A percentile compares a stretch with the other conserved stretches of the same genome.
phyloP scores from a whole-genome alignment of 2,113 vertebrate genomes.

The human (Homo sapiens) region DNA sequence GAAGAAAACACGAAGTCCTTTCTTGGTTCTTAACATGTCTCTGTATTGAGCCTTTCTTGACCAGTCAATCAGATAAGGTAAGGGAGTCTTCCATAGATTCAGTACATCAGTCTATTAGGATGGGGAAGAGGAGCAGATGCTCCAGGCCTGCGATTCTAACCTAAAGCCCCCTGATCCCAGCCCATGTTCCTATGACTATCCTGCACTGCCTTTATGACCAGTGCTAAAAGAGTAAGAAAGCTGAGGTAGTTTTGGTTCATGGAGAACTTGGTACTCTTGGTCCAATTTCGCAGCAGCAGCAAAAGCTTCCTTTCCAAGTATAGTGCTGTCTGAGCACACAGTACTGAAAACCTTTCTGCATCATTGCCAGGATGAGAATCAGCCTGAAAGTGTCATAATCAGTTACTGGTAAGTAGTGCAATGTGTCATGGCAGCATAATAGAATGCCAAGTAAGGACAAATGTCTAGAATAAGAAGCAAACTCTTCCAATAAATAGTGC shows the following conservation, averaged over 20 bases:
- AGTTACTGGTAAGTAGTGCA: neutral
- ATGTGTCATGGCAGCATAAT: neutral
- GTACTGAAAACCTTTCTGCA: neutral
- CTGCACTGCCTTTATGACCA: neutral
- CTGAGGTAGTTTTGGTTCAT: neutral
- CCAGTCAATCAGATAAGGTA: neutral
- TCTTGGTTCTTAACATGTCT: neutral
- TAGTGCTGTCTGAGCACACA: neutral
- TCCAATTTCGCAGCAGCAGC: neutral
- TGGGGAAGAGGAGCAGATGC: too few species aligned
- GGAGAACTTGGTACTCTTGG: neutral
- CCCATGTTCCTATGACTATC: too few species aligned
- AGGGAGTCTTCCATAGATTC: neutral
- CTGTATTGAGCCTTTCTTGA: neutral
- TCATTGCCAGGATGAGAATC: neutral
- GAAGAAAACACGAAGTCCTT: neutral
- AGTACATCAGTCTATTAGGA: neutral
- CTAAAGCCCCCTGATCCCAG: neutral
- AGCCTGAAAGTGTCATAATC: neutral
- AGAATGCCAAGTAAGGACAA: neutral
- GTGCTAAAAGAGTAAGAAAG: neutral
- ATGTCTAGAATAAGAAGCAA: conserved; percentile 6
- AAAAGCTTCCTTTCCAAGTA: neutral
- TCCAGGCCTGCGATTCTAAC: neutral
- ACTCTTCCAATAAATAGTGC: neutral